Base-by-base conservation (phyloP, 2,888 invertebrate species). In the Lepidocyrtinus sp. region DNA sequence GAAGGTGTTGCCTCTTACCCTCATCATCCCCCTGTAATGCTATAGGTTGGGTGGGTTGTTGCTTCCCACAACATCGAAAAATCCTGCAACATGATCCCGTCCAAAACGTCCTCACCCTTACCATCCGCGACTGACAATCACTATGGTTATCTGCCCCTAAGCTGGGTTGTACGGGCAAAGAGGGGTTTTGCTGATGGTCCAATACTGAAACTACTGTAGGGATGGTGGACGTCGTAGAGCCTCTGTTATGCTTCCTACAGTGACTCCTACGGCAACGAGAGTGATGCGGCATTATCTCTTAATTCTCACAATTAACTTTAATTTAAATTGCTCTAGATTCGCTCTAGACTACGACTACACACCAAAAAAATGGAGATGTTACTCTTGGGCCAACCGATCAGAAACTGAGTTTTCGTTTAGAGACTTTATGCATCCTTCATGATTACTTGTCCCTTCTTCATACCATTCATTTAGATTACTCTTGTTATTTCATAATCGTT, bases 231-330 rank as follows among this genome's bases (percentile, higher is more conserved):
- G 17, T 9, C 17, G 27, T 61, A 5, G 70, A 63, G 25, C 55
- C 25, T 70, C 74, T 24, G 63, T 46, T 72, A 25, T 77, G 77
- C 45, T 77, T 77, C 61, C 77, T 59, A n/a, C 77, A 77, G 17
- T 72, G 65, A 36, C 72, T 77, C 59, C 77, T 19, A 25, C 72
- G 50, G 21, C 77, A 77, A 19, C 77, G 77, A 1, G 72, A 72
- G 46, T 72, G 77, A 67, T 77, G 77, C 2, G 77, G 72, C 77
- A 77, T 77, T 26, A 24, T 74, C 65, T 50, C 12, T 36, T 36
- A 36, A 36, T 36, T 36, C 36, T 36, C 36, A 36, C 36, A 36
- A 36, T 36, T 36, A 36, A 36, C 12, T 36, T 12, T 36, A 36
- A 36, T 36, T 36, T 36, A 36, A 36, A 12, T 36, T 36, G 36